Evolutionary conservation across 2,888 invertebrate genomes (phyloP).

Genomic region (Junonia oenone): DNA sequence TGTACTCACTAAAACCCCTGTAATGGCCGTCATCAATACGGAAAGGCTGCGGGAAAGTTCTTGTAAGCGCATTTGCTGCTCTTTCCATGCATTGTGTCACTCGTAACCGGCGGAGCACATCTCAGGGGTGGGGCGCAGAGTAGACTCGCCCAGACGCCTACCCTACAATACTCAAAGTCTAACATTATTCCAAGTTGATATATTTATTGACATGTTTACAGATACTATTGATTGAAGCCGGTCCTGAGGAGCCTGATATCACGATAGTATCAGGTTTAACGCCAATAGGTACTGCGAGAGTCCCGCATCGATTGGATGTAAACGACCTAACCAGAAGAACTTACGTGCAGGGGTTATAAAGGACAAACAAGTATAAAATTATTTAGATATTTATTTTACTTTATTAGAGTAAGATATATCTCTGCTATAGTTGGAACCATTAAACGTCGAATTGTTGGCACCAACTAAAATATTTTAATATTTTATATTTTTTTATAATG

Average conservation of each 20-base stretch:
- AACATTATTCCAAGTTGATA: too few relatives aligned
- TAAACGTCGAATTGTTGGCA: too few relatives aligned
- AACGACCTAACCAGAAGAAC: constrained; percentile 82
- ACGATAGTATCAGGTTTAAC: constrained; percentile 84
- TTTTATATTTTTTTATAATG: not conserved
- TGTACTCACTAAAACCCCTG: too few relatives aligned
- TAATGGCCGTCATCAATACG: too few relatives aligned
- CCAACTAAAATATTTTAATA: too few relatives aligned
- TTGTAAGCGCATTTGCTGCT: too few relatives aligned
- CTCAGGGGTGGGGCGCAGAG: too few relatives aligned
- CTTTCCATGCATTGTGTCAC: too few relatives aligned
- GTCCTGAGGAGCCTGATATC: constrained; percentile 83
- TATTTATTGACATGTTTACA: constrained; percentile 8
- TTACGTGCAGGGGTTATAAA: constrained; percentile 79
- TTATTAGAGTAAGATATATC: not conserved
- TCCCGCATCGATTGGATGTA: constrained; percentile 86
- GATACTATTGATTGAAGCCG: constrained; percentile 81
- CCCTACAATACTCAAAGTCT: too few relatives aligned
- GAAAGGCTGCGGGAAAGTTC: too few relatives aligned
- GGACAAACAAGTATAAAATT: constrained; percentile 51
- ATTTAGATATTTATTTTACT: not conserved
- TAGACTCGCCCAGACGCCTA: too few relatives aligned
- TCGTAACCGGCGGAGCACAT: too few relatives aligned
- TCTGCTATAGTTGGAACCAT: not conserved
- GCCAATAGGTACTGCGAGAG: constrained; percentile 72